phyloP scores from a whole-genome alignment of 2,113 vertebrate genomes.

The Cichladusa arquata region DNA sequence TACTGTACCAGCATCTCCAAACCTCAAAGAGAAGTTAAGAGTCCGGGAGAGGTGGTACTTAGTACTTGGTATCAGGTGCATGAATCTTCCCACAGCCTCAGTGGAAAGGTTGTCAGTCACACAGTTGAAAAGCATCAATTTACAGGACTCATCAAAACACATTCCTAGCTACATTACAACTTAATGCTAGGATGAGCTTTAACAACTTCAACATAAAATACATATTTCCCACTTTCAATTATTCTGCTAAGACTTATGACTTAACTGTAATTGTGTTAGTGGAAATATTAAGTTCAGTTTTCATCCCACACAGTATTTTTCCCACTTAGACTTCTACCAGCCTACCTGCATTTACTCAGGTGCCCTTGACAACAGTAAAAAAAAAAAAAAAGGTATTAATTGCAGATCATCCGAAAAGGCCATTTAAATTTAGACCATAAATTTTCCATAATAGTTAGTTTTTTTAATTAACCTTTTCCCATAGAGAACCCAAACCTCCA shows the following conservation, averaged over 20 bases:
- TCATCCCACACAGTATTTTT: neutral
- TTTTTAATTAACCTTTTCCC: slow-evolving; percentile 13
- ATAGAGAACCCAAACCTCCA: neutral
- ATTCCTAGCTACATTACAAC: neutral
- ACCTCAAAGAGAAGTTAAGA: neutral
- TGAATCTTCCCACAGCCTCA: neutral
- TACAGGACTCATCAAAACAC: neutral
- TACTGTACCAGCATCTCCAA: neutral
- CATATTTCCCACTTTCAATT: neutral
- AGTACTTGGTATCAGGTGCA: fast-evolving
- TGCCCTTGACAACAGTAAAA: neutral
- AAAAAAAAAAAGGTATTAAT: neutral
- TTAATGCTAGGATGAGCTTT: neutral
- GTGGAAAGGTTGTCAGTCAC: neutral
- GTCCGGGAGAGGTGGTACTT: neutral
- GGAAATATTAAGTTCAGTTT: slow-evolving; percentile 3
- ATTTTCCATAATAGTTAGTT: neutral
- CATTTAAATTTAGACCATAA: neutral
- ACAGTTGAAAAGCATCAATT: neutral
- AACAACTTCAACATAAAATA: neutral
- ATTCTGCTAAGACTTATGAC: neutral
- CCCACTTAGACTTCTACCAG: neutral
- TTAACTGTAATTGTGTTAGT: neutral
- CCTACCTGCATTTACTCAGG: neutral
- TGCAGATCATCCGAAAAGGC: neutral